A percentile compares a stretch with the other conserved stretches of the same genome.
Evolutionary conservation across 2,113 vertebrate species (phyloP).

Genomic region (Zosterops hypoxanthus): DNA sequence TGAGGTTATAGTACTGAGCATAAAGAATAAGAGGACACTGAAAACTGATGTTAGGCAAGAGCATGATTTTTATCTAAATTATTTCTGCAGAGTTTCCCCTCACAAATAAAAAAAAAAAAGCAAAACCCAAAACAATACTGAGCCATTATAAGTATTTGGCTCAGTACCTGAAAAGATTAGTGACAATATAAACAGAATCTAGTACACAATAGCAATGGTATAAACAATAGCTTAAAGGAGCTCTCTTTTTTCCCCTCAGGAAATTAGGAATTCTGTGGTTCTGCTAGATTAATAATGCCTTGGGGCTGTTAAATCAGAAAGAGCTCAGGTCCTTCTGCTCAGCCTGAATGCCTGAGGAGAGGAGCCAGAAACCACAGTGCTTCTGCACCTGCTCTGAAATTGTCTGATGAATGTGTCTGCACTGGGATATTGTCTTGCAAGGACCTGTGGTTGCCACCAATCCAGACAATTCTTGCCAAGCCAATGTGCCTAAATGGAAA

Average conservation of each 20-base stretch:
- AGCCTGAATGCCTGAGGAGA: background rate
- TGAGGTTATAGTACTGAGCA: background rate
- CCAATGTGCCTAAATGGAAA: background rate
- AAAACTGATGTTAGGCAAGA: background rate
- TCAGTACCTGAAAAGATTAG: background rate
- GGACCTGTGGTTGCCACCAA: background rate
- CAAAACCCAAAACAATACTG: background rate
- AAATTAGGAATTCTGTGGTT: conserved; percentile 5
- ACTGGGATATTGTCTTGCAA: background rate
- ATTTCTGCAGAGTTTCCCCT: conserved; percentile 19
- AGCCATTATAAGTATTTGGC: background rate
- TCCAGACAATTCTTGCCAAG: background rate
- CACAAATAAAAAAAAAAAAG: background rate
- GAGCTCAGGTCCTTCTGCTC: background rate
- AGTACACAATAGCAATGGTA: background rate
- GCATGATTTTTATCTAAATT: conserved; percentile 10
- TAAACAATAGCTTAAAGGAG: conserved; percentile 37
- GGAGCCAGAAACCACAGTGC: background rate
- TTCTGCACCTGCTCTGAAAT: background rate
- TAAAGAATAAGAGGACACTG: background rate
- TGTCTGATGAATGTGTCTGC: background rate
- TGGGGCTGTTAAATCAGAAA: background rate
- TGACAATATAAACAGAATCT: background rate
- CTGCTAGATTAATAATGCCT: background rate
- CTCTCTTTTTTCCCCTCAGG: background rate